Evolutionary conservation across 2,888 invertebrate genomes (phyloP), one percentile per base, ranked within the genome.

Genomic region (Bombyx huttoni): DNA sequence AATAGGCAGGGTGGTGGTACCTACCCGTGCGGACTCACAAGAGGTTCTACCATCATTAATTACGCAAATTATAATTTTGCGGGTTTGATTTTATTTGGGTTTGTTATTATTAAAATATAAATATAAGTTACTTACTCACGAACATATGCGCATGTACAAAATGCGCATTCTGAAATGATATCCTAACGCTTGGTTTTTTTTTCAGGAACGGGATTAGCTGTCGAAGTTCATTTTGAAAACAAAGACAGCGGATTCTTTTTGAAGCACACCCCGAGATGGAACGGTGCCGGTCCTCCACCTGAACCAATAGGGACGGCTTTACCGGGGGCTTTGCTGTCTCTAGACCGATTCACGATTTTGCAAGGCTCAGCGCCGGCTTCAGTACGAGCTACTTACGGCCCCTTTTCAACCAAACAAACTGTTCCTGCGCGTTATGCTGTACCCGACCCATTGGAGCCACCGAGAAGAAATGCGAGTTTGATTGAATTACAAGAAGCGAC

Each of bases 371-470:
- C 96, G 62, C 96, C 97, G 33, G 96, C 96, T 40, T 96, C 96
- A 33, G 94, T 98, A 47, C 91, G 97, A 55, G 97, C 97, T 50
- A 95, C 94, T 47, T 97, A 97, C 74, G 98, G 98, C 6, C 98
- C 98, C 8, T 98, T 98, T 84, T 96, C 96, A 63, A 97, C 97
- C 52, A 97, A 97, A 73, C 97, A 98, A 83, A 97, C 97, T 0
- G 96, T 98, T 46, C 96, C 97, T 46, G 96, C 96, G 1, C 90
- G 94, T 49, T 96, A 95, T 73, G 94, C 96, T 56, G 95, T 96
- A 50, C 96, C 96, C 7, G 96, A 96, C 78, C 93, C 94, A 0
- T 80, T 94, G 56, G 94, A 94, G 67, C 90, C 91, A 35, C 89
- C 91, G 2, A 71, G 73, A 53, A 75, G 90, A 68, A 91, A 91